A percentile compares a stretch with the other conserved stretches of the same genome.
These are phyloP conservation scores for Seriola dumerili DNA, from an alignment of 2,113 vertebrate genomes.

Conservation along the genomic window DNA sequence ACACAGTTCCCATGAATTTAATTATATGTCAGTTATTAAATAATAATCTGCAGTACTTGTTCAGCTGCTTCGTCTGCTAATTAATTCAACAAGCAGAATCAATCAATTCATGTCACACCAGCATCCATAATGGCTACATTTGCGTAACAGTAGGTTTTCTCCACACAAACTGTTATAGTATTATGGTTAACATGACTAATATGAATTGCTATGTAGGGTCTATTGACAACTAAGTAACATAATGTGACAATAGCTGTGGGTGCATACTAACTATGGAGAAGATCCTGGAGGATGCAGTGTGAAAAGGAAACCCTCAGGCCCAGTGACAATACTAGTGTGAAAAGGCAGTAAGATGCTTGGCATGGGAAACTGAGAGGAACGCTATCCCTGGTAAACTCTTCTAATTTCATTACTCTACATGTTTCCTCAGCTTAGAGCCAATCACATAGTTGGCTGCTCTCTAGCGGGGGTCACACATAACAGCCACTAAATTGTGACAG, in stretches of 20 bases:
- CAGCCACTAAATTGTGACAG: conserved; percentile 73
- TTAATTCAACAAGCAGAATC: not conserved
- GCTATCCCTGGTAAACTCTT: conserved; percentile 69
- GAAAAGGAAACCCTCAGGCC: conserved; percentile 34
- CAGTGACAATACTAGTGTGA: conserved; percentile 54
- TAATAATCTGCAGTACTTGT: not conserved
- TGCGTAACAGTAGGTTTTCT: not conserved
- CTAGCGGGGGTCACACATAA: conserved; percentile 61
- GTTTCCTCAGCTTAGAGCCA: conserved; percentile 77
- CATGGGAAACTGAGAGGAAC: conserved; percentile 52
- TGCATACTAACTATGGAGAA: conserved; percentile 21
- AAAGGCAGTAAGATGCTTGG: conserved; percentile 56
- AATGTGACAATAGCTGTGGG: conserved; percentile 50
- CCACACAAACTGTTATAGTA: not conserved
- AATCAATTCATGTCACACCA: not conserved
- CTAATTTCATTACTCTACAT: conserved; percentile 78
- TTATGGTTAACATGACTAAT: not conserved
- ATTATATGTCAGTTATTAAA: not conserved
- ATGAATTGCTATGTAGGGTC: conserved; percentile 16
- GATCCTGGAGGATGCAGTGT: conserved; percentile 32
- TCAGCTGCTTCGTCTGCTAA: not conserved
- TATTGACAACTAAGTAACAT: conserved; percentile 32
- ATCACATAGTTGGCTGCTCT: conserved; percentile 74
- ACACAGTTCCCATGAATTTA: not conserved
- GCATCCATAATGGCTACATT: not conserved